These are phyloP conservation scores for Macropus fuliginosus DNA, from an alignment of 2,797 vertebrate species.

Conservation along the genomic window DNA sequence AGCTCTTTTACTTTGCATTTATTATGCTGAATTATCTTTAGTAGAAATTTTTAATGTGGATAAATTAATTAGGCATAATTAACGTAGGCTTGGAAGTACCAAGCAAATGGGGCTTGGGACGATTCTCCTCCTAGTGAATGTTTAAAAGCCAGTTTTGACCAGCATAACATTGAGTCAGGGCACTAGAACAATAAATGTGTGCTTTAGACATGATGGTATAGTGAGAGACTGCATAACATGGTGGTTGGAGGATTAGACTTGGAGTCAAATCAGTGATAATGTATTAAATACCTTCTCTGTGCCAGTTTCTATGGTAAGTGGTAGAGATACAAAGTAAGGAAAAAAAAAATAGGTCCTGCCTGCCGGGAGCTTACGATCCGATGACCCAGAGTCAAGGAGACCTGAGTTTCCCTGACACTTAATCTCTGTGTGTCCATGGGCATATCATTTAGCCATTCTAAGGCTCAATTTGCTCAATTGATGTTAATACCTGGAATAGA, in stretches of 20 bases:
- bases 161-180: background rate
- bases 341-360: background rate
- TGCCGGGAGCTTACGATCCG: background rate
- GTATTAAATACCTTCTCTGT: background rate
- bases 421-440: background rate
- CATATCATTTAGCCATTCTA: background rate
- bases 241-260: background rate
- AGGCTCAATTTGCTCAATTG: background rate
- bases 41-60: slow-evolving; percentile 15
- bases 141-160: slow-evolving; percentile 6
- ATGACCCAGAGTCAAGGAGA: background rate
- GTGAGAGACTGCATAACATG: background rate
- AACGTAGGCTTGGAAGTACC: background rate
- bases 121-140: background rate
- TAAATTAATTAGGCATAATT: slow-evolving; percentile 25
- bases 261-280: background rate
- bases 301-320: background rate
- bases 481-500: background rate
- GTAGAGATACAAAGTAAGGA: background rate
- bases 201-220: background rate
- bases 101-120: background rate
- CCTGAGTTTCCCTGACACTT: background rate
- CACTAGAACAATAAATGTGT: background rate
- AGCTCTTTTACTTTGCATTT: background rate
- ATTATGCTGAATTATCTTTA: background rate